Base-by-base conservation (phyloP, 1,140 invertebrate genomes). In the Temnothorax curvispinosus region DNA sequence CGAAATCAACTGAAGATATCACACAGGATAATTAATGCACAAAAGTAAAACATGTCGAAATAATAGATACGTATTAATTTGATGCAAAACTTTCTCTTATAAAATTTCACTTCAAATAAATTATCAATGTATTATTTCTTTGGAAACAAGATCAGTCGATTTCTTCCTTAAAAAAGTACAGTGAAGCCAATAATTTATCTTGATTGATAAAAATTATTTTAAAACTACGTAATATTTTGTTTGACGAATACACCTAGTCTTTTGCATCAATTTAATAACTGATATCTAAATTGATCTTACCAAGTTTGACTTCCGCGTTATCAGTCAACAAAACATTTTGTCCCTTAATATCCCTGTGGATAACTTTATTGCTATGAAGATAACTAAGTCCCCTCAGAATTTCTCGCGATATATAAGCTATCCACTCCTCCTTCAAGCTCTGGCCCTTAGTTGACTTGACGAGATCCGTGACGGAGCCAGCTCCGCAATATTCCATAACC, bases 401-500 rank as follows among this genome's bases (percentile, higher is more conserved):
- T 96, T 99, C 99, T 88, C 99, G 96, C 94, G 99, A 99, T 91
- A 99, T 99, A 95, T 99, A 99, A 60, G 99, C 99, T 94, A 99
- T 99, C 99, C 99, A 99, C 96, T 99, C 99, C 96, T 99, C 99
- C 95, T 99, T 99, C 67, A 99, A 96, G 89, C 98, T 98, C 94
- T 99, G 98, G 35, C 99, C 99, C 96, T 99, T 99, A 52, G 99
- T 99, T 82, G 99, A 99, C 96, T 99, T 99, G 58, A 99, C 99
- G 93, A 99, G 96, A 96, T 99, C 99, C 81, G 99, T 99, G 18
- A 99, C 98, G 78, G 99, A 99, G 78, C 99, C 99, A 94, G 99
- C 99, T 92, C 99, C 99, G 96, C 99, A 99, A 95, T 99, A 99
- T 95, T 99, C 99, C 99, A 99, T 99, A 47, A 99, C 99, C 93